phyloP scores from a whole-genome alignment of 2,797 vertebrate species.

The Gymnopithys bicolor region DNA sequence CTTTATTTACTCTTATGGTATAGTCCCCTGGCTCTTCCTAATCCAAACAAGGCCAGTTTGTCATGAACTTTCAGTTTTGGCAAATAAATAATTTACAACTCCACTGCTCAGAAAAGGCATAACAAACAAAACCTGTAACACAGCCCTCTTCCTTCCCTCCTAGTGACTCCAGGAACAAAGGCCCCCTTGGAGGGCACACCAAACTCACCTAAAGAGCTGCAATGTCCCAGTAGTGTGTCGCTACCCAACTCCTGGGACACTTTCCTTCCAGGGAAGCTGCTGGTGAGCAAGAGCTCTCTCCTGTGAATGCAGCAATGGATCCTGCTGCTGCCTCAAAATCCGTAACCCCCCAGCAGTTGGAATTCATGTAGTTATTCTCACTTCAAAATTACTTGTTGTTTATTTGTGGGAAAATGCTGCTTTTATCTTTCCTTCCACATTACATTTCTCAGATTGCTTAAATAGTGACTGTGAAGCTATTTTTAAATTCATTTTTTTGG shows the following conservation, averaged over 20 bases:
- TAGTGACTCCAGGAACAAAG: not conserved
- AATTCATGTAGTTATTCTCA: not conserved
- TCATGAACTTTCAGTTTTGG: constrained; percentile 28
- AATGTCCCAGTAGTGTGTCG: not conserved
- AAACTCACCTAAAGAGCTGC: not conserved
- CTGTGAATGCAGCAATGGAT: accelerated
- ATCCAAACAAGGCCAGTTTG: constrained; percentile 43
- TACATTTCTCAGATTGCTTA: not conserved
- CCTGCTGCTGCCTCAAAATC: not conserved
- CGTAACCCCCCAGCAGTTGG: not conserved
- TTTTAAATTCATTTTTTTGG: not conserved
- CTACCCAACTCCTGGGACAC: not conserved
- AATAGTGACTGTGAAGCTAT: not conserved
- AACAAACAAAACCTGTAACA: not conserved
- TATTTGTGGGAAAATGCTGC: not conserved
- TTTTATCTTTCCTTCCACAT: not conserved
- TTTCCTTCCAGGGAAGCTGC: not conserved
- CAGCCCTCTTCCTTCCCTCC: not conserved
- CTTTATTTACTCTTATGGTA: not conserved
- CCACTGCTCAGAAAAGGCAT: not conserved
- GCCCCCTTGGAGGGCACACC: not conserved
- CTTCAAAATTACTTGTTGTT: not conserved
- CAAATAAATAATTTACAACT: not conserved
- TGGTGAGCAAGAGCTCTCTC: not conserved
- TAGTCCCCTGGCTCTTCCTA: not conserved